Evolutionary conservation across 2,888 invertebrate species (phyloP).

Genomic region (Eristalis intricaria): DNA sequence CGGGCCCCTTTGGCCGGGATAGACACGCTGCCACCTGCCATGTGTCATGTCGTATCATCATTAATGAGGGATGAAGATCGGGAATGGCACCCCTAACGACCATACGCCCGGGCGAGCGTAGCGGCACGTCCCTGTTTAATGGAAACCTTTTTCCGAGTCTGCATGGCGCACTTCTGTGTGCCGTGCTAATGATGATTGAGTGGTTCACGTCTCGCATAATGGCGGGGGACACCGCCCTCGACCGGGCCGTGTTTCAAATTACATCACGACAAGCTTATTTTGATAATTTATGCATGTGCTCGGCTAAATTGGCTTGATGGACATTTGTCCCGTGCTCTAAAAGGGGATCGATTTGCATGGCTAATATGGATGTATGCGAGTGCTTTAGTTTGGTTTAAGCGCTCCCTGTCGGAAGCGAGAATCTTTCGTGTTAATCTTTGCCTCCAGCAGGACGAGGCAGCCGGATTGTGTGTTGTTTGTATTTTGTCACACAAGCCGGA

Average conservation of each 20-base stretch:
- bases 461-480: background rate
- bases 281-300: slow-evolving; percentile 38
- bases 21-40: background rate
- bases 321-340: background rate
- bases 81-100: slow-evolving; percentile 20
- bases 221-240: slow-evolving; percentile 29
- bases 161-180: slow-evolving; percentile 15
- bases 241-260: slow-evolving; percentile 36
- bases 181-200: slow-evolving; percentile 62
- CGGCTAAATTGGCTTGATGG: slow-evolving; percentile 18
- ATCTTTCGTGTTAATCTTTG: no score
- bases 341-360: background rate
- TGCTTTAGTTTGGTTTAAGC: background rate
- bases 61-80: slow-evolving; percentile 42
- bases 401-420: no score
- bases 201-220: slow-evolving; percentile 46
- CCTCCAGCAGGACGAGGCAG: background rate
- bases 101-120: background rate
- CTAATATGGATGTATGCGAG: background rate
- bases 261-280: slow-evolving; percentile 55
- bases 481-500: background rate
- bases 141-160: slow-evolving; percentile 37
- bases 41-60: slow-evolving; percentile 1
- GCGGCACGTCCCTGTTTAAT: slow-evolving; percentile 34
- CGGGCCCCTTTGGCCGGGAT: background rate